Conservation (phyloP, 2,113 vertebrate genomes). For the Varanus komodoensis region DNA sequence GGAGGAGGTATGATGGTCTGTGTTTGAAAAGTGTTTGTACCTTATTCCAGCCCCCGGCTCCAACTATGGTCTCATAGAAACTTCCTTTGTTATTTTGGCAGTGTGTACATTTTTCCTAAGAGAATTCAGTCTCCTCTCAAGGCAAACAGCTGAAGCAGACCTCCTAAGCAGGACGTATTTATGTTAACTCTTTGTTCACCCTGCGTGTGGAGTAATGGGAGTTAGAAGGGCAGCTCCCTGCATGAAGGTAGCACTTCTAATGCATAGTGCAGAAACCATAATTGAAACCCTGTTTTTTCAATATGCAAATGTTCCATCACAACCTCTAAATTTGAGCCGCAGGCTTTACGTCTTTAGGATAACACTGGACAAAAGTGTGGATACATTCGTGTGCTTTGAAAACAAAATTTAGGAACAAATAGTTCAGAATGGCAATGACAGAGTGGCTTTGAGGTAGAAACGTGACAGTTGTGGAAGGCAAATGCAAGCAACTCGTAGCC, state of each 20-base stretch:
- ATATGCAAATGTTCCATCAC: slow-evolving; percentile 1
- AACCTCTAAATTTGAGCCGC: not conserved
- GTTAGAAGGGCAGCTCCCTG: slow-evolving; percentile 33
- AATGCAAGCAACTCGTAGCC: not conserved
- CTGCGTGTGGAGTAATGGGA: slow-evolving; percentile 11
- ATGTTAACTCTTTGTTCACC: slow-evolving; percentile 26
- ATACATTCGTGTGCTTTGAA: not conserved
- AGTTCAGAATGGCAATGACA: slow-evolving; percentile 2
- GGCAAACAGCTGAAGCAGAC: slow-evolving; percentile 31
- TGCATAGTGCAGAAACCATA: slow-evolving; percentile 7
- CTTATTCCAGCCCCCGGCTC: not conserved
- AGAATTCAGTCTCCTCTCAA: slow-evolving; percentile 9
- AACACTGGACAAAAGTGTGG: not conserved
- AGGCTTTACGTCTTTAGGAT: not conserved
- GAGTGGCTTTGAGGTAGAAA: not conserved
- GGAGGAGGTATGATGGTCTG: slow-evolving; percentile 83
- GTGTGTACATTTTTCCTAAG: slow-evolving; percentile 5
- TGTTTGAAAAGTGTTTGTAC: slow-evolving; percentile 1
- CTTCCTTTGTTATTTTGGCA: slow-evolving; percentile 33
- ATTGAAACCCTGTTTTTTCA: not conserved
- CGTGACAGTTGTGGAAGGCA: not conserved
- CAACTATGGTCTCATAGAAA: not conserved
- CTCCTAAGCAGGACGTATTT: slow-evolving; percentile 7
- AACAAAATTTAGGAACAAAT: not conserved
- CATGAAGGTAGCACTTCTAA: slow-evolving; percentile 11